Conservation (phyloP, 1,140 invertebrate species). For the Drosophila burlai region DNA sequence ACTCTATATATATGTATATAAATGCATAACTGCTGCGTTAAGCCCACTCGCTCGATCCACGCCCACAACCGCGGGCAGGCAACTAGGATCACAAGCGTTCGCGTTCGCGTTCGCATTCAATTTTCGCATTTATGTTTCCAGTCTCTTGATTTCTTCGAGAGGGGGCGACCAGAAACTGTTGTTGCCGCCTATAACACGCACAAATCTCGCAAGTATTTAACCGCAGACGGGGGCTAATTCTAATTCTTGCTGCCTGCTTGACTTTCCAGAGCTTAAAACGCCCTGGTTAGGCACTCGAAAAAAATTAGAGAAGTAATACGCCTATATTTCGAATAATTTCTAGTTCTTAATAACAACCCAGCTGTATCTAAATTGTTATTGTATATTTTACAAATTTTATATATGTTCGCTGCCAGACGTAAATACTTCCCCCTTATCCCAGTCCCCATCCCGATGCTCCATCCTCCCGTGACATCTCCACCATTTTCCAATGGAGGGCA, state of each 20-base stretch:
- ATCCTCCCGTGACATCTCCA: conserved; percentile 39
- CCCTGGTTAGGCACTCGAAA: background rate
- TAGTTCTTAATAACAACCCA: background rate
- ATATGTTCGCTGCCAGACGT: conserved; percentile 21
- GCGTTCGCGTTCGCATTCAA: too few species aligned
- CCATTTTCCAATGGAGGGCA: conserved; percentile 49
- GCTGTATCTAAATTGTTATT: background rate
- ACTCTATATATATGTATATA: background rate
- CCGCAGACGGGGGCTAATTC: conserved; percentile 31
- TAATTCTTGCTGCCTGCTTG: conserved; percentile 33
- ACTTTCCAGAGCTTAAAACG: conserved; percentile 34
- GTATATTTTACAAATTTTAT: conserved; percentile 4
- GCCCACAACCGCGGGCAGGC: conserved; percentile 29
- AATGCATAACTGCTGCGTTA: background rate
- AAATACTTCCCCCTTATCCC: conserved; percentile 55
- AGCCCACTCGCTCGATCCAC: conserved; percentile 34
- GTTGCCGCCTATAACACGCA: conserved; percentile 43
- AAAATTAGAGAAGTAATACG: background rate
- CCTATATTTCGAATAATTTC: too few species aligned
- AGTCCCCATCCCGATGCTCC: background rate
- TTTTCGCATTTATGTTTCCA: conserved; percentile 14
- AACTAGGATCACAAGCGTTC: conserved; percentile 14
- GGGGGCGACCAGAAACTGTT: conserved; percentile 14
- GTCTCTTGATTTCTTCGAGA: background rate
- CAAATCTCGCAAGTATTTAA: conserved; percentile 47